Evolutionary conservation across 1,140 invertebrate genomes (phyloP).

Genomic region (Lasioglossum albipes): DNA sequence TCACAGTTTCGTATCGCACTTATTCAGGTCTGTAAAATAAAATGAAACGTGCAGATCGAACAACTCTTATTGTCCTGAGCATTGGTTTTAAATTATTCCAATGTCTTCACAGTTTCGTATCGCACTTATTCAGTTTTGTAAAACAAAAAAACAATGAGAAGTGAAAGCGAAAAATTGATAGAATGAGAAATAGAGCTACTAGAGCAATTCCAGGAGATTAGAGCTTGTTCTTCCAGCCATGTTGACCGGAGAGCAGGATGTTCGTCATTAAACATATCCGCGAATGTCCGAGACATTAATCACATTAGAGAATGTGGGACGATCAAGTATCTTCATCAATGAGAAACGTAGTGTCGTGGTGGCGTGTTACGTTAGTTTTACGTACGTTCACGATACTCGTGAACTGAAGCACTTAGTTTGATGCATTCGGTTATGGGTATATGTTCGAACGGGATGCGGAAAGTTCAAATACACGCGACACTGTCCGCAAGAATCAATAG

Average conservation of each 20-base stretch:
- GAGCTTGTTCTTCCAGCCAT: neutral
- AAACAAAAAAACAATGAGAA: too few species aligned
- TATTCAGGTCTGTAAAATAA: too few species aligned
- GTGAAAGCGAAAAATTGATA: too few species aligned
- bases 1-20: too few species aligned
- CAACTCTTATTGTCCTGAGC: too few species aligned
- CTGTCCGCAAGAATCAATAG: neutral
- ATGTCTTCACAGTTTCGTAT: too few species aligned
- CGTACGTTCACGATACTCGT: slow-evolving; percentile 17
- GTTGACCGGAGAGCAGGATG: too few species aligned
- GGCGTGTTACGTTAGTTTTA: slow-evolving; percentile 23
- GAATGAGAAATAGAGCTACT: too few species aligned
- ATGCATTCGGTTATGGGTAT: neutral
- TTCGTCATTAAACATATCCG: neutral
- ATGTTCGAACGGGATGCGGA: neutral
- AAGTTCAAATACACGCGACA: neutral
- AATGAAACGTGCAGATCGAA: too few species aligned
- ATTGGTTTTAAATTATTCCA: too few species aligned
- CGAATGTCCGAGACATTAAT: slow-evolving; percentile 5
- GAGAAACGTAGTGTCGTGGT: slow-evolving; percentile 52
- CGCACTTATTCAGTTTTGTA: too few species aligned
- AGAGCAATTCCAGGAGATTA: too few species aligned
- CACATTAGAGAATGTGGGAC: slow-evolving; percentile 59
- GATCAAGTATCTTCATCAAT: slow-evolving; percentile 64
- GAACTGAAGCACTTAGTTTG: slow-evolving; percentile 30